Base-by-base conservation (phyloP, 2,113 vertebrate species). In the Lates calcarifer region DNA sequence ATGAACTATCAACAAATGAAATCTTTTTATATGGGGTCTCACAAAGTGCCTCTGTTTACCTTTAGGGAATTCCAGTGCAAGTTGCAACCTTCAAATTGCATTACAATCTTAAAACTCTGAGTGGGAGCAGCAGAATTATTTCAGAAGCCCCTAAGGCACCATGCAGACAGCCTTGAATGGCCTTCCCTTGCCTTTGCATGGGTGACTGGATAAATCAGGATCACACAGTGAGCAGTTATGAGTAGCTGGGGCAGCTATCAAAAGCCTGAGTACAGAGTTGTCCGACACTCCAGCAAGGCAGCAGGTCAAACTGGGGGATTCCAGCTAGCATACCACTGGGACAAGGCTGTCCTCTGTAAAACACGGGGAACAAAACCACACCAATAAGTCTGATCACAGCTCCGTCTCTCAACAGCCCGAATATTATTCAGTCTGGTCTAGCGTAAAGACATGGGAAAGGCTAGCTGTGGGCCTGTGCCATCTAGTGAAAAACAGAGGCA, bases 321-420 rank as follows among this genome's bases (percentile, higher is more conserved):
- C 64, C 55, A 76, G 75, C 1, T 56, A 69, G 65, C 61, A 88
- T 77, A 78, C 76, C 73, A 83, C 13, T 71, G 64, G 43, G 65
- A 91, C 85, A 89, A 81, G 33, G 41, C 83, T 17, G 66, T 53
- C 73, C 72, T 88, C 79, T 85, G 77, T 80, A 70, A 56, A 74
- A 13, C 37, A 53, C 43, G 20, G 11, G 33, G 2, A 57, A 77
- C 63, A 70, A 71, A 82, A 72, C 58, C 35, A 77, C 58, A 57
- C 29, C 41, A 81, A 1, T 24, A 29, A 64, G 70, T 22, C 60
- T 18, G 24, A 1, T 31, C 26, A 60, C 4, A 5, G 9, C 37
- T 7, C 47, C 57, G 65, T 82, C 35, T 63, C 41, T 82, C 37
- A 67, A 37, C 12, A 29, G 39, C 11, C 61, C 63, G 45, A 70